Conservation (phyloP, 2,113 vertebrate genomes). For the Alouatta palliata region DNA sequence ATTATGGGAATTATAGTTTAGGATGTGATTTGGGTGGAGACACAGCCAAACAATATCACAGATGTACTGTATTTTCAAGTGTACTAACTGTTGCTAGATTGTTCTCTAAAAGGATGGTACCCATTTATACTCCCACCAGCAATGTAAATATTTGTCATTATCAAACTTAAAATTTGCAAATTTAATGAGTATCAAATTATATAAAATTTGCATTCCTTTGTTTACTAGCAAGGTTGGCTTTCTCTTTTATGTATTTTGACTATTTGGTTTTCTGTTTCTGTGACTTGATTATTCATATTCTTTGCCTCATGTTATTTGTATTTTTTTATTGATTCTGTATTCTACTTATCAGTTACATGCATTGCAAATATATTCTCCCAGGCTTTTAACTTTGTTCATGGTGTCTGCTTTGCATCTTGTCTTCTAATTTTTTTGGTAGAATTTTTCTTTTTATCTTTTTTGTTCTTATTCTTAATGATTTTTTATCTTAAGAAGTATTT, state of each 20-base stretch:
- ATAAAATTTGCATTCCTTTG: background rate
- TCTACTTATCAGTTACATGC: background rate
- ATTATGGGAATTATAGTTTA: too few species aligned
- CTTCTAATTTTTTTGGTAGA: slow-evolving; percentile 2
- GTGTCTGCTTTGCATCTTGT: background rate
- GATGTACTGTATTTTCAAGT: background rate
- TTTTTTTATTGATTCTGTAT: slow-evolving; percentile 30
- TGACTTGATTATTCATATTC: background rate
- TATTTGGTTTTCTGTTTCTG: background rate
- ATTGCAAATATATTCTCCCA: background rate
- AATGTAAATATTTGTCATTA: background rate
- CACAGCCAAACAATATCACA: too few species aligned
- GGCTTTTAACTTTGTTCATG: slow-evolving; percentile 9
- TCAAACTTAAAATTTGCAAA: background rate
- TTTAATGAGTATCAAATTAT: background rate
- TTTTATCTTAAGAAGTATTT: background rate
- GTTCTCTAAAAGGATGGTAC: background rate
- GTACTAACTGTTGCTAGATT: background rate
- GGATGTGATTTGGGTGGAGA: too few species aligned
- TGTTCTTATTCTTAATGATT: background rate
- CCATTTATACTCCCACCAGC: background rate
- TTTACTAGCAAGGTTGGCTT: background rate
- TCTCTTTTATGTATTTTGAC: background rate
- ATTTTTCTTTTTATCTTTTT: background rate
- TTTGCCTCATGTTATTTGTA: background rate